These are phyloP conservation scores for Gortyna flavago DNA, from an alignment of 2,888 invertebrate genomes.

Conservation along the genomic window DNA sequence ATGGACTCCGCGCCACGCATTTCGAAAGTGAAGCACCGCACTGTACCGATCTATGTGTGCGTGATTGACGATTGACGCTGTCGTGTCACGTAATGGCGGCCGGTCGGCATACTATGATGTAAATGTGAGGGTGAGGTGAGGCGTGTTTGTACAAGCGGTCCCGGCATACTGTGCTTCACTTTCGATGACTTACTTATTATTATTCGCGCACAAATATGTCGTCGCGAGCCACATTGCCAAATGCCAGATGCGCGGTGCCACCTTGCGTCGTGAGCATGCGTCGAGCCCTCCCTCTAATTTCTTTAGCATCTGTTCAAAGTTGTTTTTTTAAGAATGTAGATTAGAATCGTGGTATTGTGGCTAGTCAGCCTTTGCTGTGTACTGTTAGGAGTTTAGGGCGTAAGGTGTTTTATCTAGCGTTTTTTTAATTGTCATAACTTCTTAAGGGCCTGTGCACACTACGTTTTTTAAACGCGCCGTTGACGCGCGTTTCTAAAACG, in stretches of 20 bases:
- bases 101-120: too few relatives aligned
- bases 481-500: too few relatives aligned
- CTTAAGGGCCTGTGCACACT: too few relatives aligned
- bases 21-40: too few relatives aligned
- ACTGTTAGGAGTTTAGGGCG: constrained; percentile 31
- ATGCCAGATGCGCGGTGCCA: constrained; percentile 67
- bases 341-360: constrained; percentile 35
- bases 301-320: constrained; percentile 63
- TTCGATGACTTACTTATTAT: constrained; percentile 41
- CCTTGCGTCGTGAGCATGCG: constrained; percentile 66
- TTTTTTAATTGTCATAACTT: not conserved
- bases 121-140: too few relatives aligned
- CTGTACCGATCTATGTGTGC: too few relatives aligned
- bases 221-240: constrained; percentile 64
- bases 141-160: too few relatives aligned
- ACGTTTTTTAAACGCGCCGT: too few relatives aligned
- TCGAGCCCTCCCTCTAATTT: constrained; percentile 55
- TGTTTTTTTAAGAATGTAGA: constrained; percentile 48
- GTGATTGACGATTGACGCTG: too few relatives aligned
- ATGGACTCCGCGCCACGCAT: too few relatives aligned
- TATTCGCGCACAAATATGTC: constrained; percentile 43
- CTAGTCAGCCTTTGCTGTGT: constrained; percentile 37
- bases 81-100: too few relatives aligned
- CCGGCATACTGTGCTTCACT: too few relatives aligned
- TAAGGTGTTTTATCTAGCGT: constrained; percentile 4